Evolutionary conservation across 2,888 invertebrate genomes (phyloP), one percentile per base, ranked within the genome.

Genomic region (Junonia oenone): DNA sequence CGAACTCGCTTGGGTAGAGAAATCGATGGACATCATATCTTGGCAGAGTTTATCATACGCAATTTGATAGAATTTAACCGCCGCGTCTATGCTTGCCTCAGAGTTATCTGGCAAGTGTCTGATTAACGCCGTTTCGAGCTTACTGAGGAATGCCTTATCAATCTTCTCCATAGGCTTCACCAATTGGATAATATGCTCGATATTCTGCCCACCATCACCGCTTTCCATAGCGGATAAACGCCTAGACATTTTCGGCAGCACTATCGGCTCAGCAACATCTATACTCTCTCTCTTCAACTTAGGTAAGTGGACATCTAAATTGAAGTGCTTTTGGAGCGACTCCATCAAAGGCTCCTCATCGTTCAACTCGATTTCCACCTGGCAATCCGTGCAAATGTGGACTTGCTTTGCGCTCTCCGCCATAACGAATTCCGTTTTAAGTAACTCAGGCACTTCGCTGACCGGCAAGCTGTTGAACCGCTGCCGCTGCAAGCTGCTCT

Each of bases 341-440:
- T 90, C 89, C 87, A 89, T 88, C 0, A 90, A 51, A 0, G 89
- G 90, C 29, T 81, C 82, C 9, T 90, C 89, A 6, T 89, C 88
- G 15, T 82, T 83, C 54, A 89, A 35, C 46, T 88, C 87, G 0
- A 90, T 89, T 56, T 89, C 88, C 0, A 88, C 76, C 45, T 87
- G 68, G 51, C 90, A 90, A 49, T 90, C 90, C 0, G 83, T 87
- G 66, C 90, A 90, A 8, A 90, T 89, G 56, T 90, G 90, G 1
- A 90, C 83, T 57, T 84, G 90, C 19, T 81, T 79, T 0, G 88
- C 86, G 13, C 82, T 75, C 1, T 82, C 87, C 0, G 69, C 73
- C 0, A 72, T 76, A 5, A 80, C 51, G 1, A 86, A 63, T 57
- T 89, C 90, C 0, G 81, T 75, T 69, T 89, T 90, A 0, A 90